phyloP scores from a whole-genome alignment of 2,113 vertebrate genomes.

The Triplophysa siluroides region DNA sequence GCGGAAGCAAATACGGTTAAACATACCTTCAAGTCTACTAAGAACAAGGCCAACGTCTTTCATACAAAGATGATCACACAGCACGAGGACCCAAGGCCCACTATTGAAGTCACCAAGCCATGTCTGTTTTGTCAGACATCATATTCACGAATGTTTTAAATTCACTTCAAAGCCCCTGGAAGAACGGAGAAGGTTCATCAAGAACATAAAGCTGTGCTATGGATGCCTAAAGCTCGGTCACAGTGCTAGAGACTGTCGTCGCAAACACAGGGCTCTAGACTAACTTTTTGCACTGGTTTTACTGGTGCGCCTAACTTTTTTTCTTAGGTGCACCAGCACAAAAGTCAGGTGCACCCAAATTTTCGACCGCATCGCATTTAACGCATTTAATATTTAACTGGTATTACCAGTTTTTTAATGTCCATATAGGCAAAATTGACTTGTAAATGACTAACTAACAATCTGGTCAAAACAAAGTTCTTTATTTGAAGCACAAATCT shows the following conservation, averaged over 20 bases:
- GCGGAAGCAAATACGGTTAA: not conserved
- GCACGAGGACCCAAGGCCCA: not conserved
- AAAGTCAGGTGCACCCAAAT: no score
- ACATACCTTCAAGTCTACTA: not conserved
- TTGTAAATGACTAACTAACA: no score
- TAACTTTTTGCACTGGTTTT: no score
- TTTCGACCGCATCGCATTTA: no score
- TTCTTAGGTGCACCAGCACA: no score
- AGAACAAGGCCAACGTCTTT: not conserved
- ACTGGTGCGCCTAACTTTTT: no score
- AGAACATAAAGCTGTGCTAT: not conserved
- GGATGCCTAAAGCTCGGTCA: not conserved
- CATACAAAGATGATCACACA: not conserved
- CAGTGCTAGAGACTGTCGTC: slow-evolving; percentile 11
- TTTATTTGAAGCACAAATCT: no score
- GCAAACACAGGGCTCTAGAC: no score
- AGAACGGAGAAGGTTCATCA: not conserved
- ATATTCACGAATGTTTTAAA: not conserved
- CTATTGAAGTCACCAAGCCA: not conserved
- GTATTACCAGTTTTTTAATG: no score
- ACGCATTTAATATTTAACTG: no score
- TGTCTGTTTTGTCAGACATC: not conserved
- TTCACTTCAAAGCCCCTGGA: not conserved
- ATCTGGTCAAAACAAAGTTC: no score
- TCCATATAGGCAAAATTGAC: no score